Evolutionary conservation across 2,888 invertebrate genomes (phyloP), one percentile per base, ranked within the genome.

Genomic region (Camptogramma bilineatum): DNA sequence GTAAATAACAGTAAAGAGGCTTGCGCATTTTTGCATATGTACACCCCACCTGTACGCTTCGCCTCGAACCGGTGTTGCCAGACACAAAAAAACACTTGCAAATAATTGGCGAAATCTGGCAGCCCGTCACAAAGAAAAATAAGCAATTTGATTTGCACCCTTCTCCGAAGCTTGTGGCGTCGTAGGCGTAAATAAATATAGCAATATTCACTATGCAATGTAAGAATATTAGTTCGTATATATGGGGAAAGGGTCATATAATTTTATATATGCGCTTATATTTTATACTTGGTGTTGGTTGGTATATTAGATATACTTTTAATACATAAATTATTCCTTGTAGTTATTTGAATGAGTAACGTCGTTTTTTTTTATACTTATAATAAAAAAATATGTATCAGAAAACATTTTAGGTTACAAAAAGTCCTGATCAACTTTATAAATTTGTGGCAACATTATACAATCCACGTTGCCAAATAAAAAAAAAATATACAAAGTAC

Each of bases 31-130:
- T 74, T 84, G 90, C 90, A 88, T 90, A 77, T 88, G 91, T 91
- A 92, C 91, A 92, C 89, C 89, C 87, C 92, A 91, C 91, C 86
- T 90, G 91, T 93, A 91, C 91, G 93, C 92, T 92, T 93, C 75
- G 91, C 92, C 90, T 90, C 91, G 73, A 72, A 75, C 69, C 73
- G 79, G 86, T 84, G 87, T 86, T 90, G 91, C 88, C 90, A 90
- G 88, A 81, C 69, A 72, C 70, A 72, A 84, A 85, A 83, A 68
- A 60, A 69, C 55, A 31, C 34, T 56, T 60, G 66, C 68, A 66
- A 59, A 66, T 52, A 70, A 66, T 74, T 73, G 76, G 75, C 72
- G 52, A 69, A 66, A 62, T 77, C 88, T 90, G 91, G 90, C 90
- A 90, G 78, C 86, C 84, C 86, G 69, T 81, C 82, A 85, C 79